Evolutionary conservation across 2,888 invertebrate genomes (phyloP).

Genomic region (Drosophila robusta): DNA sequence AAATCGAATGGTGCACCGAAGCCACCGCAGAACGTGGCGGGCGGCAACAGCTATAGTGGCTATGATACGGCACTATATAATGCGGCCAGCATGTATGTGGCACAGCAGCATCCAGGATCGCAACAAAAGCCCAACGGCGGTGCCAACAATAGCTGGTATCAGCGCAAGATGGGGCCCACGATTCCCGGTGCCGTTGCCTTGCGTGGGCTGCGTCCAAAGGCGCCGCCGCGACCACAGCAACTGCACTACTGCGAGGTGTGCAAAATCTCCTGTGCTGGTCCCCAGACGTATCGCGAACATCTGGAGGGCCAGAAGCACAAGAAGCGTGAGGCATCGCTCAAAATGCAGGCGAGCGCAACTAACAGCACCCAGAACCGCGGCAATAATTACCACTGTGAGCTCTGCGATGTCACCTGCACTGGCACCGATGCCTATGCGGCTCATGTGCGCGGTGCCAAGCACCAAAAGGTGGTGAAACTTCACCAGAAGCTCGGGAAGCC

Average conservation of each 20-base stretch:
- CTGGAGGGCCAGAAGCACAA: constrained; percentile 99
- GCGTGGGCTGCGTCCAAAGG: constrained; percentile 84
- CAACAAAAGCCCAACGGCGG: constrained; percentile 77
- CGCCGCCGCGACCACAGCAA: constrained; percentile 95
- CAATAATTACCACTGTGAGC: constrained; percentile 92
- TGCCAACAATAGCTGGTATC: constrained; percentile 85
- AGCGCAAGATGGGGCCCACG: constrained; percentile 86
- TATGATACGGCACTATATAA: constrained; percentile 98
- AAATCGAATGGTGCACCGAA: constrained; percentile 77
- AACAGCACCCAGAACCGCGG: constrained; percentile 88
- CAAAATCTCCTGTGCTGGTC: constrained; percentile 98
- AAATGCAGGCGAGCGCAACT: constrained; percentile 89
- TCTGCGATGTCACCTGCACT: constrained; percentile 99
- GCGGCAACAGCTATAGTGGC: constrained; percentile 91
- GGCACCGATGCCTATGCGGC: constrained; percentile 99
- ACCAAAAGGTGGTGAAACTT: constrained; percentile 98
- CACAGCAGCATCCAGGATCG: constrained; percentile 87
- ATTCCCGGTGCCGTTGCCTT: constrained; percentile 77
- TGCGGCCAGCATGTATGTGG: constrained; percentile 97
- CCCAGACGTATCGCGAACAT: constrained; percentile 97
- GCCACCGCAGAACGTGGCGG: constrained; percentile 87
- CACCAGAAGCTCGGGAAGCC: constrained; percentile 99
- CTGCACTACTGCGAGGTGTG: constrained; percentile 99
- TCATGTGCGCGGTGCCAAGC: constrained; percentile 98
- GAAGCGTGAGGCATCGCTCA: constrained; percentile 96